Evolutionary conservation across 1,140 invertebrate genomes (phyloP).

Genomic region (Bombus terrestris): DNA sequence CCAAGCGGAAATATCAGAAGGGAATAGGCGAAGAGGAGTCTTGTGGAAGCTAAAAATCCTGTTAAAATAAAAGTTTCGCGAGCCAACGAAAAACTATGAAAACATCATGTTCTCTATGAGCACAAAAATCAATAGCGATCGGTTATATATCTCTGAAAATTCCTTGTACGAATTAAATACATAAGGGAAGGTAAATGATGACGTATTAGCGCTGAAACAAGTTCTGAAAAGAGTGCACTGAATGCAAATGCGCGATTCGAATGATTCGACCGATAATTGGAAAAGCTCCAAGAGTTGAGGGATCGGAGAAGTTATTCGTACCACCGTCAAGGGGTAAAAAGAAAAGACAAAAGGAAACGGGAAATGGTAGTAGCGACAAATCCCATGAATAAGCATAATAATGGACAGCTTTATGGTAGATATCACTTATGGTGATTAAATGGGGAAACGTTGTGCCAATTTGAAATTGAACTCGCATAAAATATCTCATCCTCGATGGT

Average conservation of each 20-base stretch:
- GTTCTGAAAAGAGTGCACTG: slow-evolving; percentile 54
- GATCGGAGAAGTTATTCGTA: slow-evolving; percentile 57
- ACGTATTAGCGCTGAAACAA: slow-evolving; percentile 72
- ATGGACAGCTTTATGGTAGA: slow-evolving; percentile 46
- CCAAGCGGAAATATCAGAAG: too few species aligned
- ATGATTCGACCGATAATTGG: slow-evolving; percentile 71
- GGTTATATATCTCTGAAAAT: not conserved
- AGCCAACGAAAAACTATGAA: too few species aligned
- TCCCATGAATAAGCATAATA: slow-evolving; percentile 42
- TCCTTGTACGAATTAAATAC: slow-evolving; percentile 36
- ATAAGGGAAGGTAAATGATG: slow-evolving; percentile 30
- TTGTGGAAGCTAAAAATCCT: not conserved
- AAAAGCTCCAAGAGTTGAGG: slow-evolving; percentile 61
- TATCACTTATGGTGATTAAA: slow-evolving; percentile 60
- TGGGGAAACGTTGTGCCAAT: not conserved
- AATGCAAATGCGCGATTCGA: slow-evolving; percentile 62
- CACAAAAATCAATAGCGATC: not conserved
- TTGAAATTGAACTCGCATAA: not conserved
- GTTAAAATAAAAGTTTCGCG: not conserved
- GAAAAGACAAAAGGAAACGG: not conserved
- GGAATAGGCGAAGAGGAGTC: too few species aligned
- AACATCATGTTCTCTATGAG: not conserved
- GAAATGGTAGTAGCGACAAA: slow-evolving; percentile 6
- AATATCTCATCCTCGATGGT: not conserved
- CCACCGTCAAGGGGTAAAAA: not conserved